Base-by-base conservation (phyloP, 2,888 invertebrate species). In the Steinernema scapterisci region DNA sequence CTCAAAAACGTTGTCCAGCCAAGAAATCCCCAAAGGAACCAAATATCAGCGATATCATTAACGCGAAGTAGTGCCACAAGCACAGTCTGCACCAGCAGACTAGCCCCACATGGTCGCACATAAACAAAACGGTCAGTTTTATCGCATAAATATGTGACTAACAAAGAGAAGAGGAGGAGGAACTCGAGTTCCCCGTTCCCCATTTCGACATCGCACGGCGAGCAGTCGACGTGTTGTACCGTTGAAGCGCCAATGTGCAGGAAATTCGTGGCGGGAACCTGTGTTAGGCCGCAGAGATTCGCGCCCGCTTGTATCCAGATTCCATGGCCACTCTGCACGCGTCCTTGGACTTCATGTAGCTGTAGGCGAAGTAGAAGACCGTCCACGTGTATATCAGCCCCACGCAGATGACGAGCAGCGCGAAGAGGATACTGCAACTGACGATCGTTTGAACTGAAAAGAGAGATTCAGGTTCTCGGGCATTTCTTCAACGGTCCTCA, bases 391-490 rank as follows among this genome's bases (percentile, higher is more conserved):
- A 54, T 9, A 54, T 54, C 23, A 54, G 54, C 23, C 21, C 21
- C 25, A 54, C 54, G 25, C 54, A 54, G 25, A 54, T 54, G 54
- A 54, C 54, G 5, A 54, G 54, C 54, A 54, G 21, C 21, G 25
- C 54, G 54, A 54, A 54, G 23, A 54, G 54, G 25, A 54, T 54
- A 23, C 54, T 54, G 54, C 54, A 54, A 23, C 54, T 54, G 54
- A 54, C 54, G 25, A 54, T 54, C 25, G 54, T 54, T 54, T 54
- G 54, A 21, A 54, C 54, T 54, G 25, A 54, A 54, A 48, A 48
- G 2, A 19, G 19, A 48, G 13, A 48, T 48, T 48, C 13, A 16
- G 19, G 13, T 48, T 48, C 5, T 19, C 48, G 16, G 13, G n/a
- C 2, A 23, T 19, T 48, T 13, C 13, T 48, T 48, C 6, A 16